Conservation (phyloP, 2,797 vertebrate genomes). For the Falco novaeseelandiae region DNA sequence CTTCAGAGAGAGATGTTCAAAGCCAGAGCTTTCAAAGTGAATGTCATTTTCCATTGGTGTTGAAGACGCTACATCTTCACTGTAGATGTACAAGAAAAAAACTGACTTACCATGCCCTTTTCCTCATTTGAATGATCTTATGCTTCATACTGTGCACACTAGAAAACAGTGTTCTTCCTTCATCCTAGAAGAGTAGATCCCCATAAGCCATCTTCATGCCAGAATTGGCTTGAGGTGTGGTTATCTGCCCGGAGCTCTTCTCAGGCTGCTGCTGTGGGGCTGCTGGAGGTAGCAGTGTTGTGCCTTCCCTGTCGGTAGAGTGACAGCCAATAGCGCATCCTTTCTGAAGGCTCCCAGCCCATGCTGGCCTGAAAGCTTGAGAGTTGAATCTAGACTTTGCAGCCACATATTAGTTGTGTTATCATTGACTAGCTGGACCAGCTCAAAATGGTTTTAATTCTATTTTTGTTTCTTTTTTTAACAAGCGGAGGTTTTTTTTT, state of each 20-base stretch:
- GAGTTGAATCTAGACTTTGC: background rate
- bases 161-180: background rate
- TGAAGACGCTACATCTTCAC: background rate
- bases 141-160: background rate
- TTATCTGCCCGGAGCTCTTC: background rate
- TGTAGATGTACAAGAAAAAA: background rate
- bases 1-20: background rate
- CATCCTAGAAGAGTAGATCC: background rate
- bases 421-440: background rate
- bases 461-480: background rate
- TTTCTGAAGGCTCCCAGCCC: background rate
- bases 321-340: accelerated
- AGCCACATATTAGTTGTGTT: background rate
- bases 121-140: background rate
- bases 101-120: background rate
- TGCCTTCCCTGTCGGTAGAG: background rate
- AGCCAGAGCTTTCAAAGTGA: background rate
- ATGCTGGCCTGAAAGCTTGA: background rate
- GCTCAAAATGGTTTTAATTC: background rate
- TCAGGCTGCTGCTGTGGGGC: background rate
- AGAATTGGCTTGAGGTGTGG: background rate
- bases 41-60: background rate
- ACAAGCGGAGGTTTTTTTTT: background rate
- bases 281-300: background rate
- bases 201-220: background rate